These are phyloP conservation scores for Egretta garzetta DNA, from an alignment of 2,113 vertebrate species.

Conservation along the genomic window DNA sequence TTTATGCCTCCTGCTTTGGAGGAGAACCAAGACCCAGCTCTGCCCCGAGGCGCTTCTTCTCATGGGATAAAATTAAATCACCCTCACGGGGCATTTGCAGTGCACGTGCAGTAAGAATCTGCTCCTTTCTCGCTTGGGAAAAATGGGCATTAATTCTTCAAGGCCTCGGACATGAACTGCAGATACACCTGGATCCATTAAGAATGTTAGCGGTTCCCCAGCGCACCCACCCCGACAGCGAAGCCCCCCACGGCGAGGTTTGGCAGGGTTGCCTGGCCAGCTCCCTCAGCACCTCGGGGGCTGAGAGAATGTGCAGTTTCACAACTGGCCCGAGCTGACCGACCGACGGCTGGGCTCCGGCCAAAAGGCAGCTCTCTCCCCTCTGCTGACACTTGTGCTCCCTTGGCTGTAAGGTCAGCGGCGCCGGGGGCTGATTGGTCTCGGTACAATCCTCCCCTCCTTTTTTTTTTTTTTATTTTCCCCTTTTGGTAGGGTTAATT, in stretches of 20 bases:
- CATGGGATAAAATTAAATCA: not conserved
- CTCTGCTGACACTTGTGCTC: conserved; percentile 5
- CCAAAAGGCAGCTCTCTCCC: not conserved
- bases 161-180: not conserved
- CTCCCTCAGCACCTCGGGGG: not conserved
- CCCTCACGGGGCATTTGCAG: fast-evolving
- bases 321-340: conserved; percentile 16
- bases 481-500: not conserved
- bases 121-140: not conserved
- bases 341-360: not conserved
- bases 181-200: not conserved
- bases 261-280: not conserved
- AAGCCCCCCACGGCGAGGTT: not conserved
- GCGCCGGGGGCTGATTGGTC: not conserved
- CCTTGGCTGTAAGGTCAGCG: not conserved
- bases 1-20: not conserved
- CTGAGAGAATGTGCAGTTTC: not conserved
- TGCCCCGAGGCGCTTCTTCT: not conserved
- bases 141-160: not conserved
- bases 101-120: not conserved
- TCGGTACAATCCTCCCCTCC: not conserved
- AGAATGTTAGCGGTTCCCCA: not conserved
- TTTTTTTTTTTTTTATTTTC: not conserved
- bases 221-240: not conserved
- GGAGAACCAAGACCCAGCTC: not conserved